Percentiles rank a stretch among this genome's conserved stretches.
These are phyloP conservation scores for Linnaemya tessellans DNA, from an alignment of 2,888 invertebrate species.

Conservation along the genomic window DNA sequence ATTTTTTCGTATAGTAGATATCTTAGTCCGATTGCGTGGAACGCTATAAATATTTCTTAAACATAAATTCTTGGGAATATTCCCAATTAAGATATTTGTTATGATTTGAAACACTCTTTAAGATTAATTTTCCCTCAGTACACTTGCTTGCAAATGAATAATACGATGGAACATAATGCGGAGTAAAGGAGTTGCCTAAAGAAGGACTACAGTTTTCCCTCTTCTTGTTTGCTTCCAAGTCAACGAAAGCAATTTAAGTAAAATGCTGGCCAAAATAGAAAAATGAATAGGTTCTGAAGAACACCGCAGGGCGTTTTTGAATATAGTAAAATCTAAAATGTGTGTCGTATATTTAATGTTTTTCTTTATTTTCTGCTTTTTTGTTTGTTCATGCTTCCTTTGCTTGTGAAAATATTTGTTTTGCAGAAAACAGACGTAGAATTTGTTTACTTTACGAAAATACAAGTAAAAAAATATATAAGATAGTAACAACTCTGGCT, in stretches of 20 bases:
- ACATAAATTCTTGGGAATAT: too few species aligned
- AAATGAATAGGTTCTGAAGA: conserved; percentile 48
- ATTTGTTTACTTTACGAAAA: conserved; percentile 37
- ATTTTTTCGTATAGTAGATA: too few species aligned
- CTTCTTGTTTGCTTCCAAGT: not conserved
- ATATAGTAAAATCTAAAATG: conserved; percentile 2
- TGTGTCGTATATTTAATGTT: conserved; percentile 18
- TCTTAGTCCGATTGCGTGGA: too few species aligned
- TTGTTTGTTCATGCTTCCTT: not conserved
- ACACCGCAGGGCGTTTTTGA: conserved; percentile 51
- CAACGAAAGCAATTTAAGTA: conserved; percentile 36
- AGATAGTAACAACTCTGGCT: conserved; percentile 29
- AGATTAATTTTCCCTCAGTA: not conserved
- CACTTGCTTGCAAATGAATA: not conserved
- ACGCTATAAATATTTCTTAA: too few species aligned
- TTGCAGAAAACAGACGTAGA: conserved; percentile 21
- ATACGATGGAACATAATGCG: not conserved
- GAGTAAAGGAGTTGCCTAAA: conserved; percentile 42
- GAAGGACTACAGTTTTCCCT: conserved; percentile 30
- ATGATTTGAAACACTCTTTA: conserved; percentile 21
- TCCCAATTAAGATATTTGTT: too few species aligned
- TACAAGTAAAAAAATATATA: not conserved
- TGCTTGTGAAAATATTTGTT: conserved; percentile 48
- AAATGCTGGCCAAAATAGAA: conserved; percentile 10
- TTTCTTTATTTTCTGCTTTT: conserved; percentile 3